Evolutionary conservation across 23 tunicate genomes (phyloP), one percentile per base, ranked within the genome.

Genomic region (Styela clava): DNA sequence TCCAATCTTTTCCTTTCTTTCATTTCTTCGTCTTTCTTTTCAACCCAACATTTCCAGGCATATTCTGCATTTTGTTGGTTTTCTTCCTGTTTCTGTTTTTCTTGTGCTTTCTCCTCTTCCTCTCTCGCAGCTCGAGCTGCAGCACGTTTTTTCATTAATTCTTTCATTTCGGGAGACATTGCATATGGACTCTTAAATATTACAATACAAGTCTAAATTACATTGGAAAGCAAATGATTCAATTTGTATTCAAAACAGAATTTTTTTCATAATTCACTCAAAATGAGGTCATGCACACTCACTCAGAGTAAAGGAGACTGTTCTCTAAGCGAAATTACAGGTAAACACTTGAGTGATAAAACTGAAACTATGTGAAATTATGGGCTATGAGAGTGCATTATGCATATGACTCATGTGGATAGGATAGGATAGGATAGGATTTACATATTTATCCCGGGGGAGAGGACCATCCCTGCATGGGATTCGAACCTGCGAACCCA

Each of bases 131-230:
- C 81, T 21, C 64, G 64, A 1, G 81, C 81, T 20, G 64, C 81
- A 0, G 52, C 62, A 22, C 81, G 27, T 44, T 76, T 76, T 1
- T 31, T 70, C 81, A 76, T 76, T n/a, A 76, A 56, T n/a, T 76
- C 81, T 26, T 76, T 76, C 81, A 76, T 76, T 44, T 76, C 81
- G 29, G 81, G 64, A 5, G 81, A 76, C 81, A 76, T 76, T 24
- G 70, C 81, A 52, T 76, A 76, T 52, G 81, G 81, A 29, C 81
- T 76, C 81, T 76, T 22, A 1, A 29, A 76, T 16, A 16, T 1
- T 12, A 25, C n/a, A n/a, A n/a, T n/a, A n/a, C 64, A 61, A 0
- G n/a, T 61, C 22, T 23, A 61, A 22, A 21, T 21, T 61, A 23
- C n/a, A 61, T 61, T 21, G n/a, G 64, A 61, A 61, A 61, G n/a